Evolutionary conservation across 2,888 invertebrate species (phyloP), one percentile per base, ranked within the genome.

Genomic region (Chaetogeoica ovagalla): DNA sequence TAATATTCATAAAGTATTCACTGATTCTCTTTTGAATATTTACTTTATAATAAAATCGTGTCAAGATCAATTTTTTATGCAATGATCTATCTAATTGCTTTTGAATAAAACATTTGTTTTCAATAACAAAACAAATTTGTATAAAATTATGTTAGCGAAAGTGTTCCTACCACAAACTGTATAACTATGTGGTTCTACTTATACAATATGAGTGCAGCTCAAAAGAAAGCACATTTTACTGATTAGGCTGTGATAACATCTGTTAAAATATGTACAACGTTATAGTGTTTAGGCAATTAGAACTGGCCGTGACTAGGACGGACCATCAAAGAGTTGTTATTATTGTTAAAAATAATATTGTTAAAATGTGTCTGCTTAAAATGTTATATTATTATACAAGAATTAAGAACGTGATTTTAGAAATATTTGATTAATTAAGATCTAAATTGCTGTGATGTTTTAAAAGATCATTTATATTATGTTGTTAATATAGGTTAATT

Each of bases 61-160:
- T 43, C 23, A 77, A 79, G 77, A 79, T 79, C 77, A 79, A 79
- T 79, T 79, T 79, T 79, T 79, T 79, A 79, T 79, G 77, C 62
- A 70, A 79, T 70, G 77, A 79, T 79, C 77, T 63, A 70, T 63
- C 70, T 23, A 68, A 70, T 70, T 79, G 66, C 76, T 77, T 69
- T 21, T 19, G 69, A 69, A 60, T 52, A 69, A 69, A 77, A 60
- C 52, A 77, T 69, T 69, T 30, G 69, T 69, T 77, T 77, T 48
- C 23, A 60, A 60, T 60, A 52, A 60, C 48, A 9, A 75, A 66
- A 75, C 75, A 75, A 66, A 59, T 66, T 57, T 66, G 5, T 75
- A 66, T 43, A 57, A 39, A 66, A 75, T 75, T 75, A 43, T 66
- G 21, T 66, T 57, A 69, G 60, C 30, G 60, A 69, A 77, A 77